phyloP scores from a whole-genome alignment of 2,888 invertebrate species.

The Pyralis farinalis region DNA sequence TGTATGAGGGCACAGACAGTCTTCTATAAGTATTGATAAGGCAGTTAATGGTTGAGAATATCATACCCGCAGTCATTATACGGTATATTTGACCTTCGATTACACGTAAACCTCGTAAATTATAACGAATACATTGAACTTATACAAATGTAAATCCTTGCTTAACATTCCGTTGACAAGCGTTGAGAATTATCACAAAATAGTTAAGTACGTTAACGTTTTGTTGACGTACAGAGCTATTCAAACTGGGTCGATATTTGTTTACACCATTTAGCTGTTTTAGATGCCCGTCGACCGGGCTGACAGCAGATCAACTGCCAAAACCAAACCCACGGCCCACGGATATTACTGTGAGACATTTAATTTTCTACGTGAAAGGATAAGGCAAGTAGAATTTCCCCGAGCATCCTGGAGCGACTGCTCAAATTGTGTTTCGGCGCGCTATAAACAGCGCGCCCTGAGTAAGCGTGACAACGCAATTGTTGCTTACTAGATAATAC shows the following conservation, averaged over 20 bases:
- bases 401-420: slow-evolving; percentile 48
- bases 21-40: no score
- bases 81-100: no score
- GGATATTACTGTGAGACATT: slow-evolving; percentile 76
- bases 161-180: no score
- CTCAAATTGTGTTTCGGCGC: slow-evolving; percentile 62
- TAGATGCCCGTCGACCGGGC: slow-evolving; percentile 24
- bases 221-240: no score
- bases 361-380: slow-evolving; percentile 81
- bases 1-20: no score
- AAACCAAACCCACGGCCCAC: slow-evolving; percentile 57
- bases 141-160: no score
- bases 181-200: background rate
- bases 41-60: no score
- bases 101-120: no score
- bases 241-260: slow-evolving; percentile 17
- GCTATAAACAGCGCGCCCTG: slow-evolving; percentile 40
- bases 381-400: slow-evolving; percentile 70
- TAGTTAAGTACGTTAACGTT: background rate
- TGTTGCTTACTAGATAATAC: slow-evolving; percentile 24
- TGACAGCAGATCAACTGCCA: slow-evolving; percentile 69
- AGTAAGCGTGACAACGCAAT: slow-evolving; percentile 28
- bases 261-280: slow-evolving; percentile 26
- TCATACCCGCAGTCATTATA: no score
- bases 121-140: no score